phyloP scores from a whole-genome alignment of 2,888 invertebrate genomes.

The Dorcus hopei region DNA sequence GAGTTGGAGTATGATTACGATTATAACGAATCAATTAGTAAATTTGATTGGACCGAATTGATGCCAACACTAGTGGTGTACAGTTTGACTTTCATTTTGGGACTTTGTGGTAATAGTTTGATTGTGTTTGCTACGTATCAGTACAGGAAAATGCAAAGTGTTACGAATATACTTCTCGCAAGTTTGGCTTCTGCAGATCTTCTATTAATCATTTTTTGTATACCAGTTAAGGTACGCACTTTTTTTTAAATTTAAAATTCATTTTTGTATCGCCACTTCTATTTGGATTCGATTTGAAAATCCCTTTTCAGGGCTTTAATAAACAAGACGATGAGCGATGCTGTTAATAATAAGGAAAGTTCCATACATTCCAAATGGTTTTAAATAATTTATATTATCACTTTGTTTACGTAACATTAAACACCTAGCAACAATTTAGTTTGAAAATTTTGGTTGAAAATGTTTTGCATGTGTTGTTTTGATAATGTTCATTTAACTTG shows the following conservation, averaged over 20 bases:
- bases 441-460: no score
- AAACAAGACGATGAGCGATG: no score
- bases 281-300: neutral
- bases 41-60: constrained; percentile 56
- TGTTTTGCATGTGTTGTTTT: no score
- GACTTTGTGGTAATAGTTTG: constrained; percentile 57
- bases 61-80: constrained; percentile 58
- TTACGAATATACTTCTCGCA: constrained; percentile 66
- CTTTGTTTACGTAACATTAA: no score
- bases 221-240: constrained; percentile 64
- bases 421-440: no score
- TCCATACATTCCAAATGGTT: no score
- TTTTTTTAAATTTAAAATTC: neutral
- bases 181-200: constrained; percentile 68
- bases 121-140: constrained; percentile 58
- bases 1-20: constrained; percentile 49
- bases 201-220: constrained; percentile 65
- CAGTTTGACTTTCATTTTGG: constrained; percentile 58
- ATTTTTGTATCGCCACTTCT: neutral
- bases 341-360: no score
- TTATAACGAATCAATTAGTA: constrained; percentile 48
- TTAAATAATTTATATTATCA: no score
- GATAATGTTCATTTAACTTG: no score
- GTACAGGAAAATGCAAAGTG: constrained; percentile 57
- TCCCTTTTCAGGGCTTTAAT: no score